These are phyloP conservation scores for Ammodytes dubius DNA, from an alignment of 2,113 vertebrate species.

Conservation along the genomic window DNA sequence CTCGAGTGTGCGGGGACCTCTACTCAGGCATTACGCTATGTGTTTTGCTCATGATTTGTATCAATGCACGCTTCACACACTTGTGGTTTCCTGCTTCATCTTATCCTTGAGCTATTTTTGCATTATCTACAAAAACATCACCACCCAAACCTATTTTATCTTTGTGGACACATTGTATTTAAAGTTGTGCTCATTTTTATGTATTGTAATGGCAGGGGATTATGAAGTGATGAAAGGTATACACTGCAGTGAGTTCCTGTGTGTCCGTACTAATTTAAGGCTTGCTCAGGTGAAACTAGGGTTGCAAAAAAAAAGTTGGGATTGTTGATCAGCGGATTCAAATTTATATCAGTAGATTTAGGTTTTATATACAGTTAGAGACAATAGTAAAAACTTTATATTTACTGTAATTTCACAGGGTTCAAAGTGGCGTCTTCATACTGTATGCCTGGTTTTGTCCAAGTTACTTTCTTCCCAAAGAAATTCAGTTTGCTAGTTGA, in stretches of 20 bases:
- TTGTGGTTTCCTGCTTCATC: constrained; percentile 6
- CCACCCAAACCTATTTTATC: neutral
- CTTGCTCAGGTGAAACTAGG: neutral
- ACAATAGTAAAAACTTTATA: neutral
- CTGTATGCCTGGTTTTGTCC: neutral
- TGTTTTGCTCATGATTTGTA: constrained; percentile 25
- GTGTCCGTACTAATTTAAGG: neutral
- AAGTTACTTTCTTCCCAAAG: neutral
- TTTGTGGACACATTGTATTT: neutral
- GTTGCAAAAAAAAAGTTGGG: neutral
- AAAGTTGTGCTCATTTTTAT: too few species aligned
- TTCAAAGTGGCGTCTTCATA: neutral
- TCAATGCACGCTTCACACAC: constrained; percentile 8
- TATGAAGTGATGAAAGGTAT: too few species aligned
- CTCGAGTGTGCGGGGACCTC: constrained; percentile 21
- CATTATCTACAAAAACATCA: neutral
- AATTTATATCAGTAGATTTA: neutral
- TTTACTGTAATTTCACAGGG: neutral
- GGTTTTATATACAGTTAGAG: neutral
- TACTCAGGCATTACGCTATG: constrained; percentile 23
- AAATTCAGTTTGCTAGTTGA: too few species aligned
- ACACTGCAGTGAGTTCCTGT: neutral
- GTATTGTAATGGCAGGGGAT: neutral
- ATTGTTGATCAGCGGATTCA: neutral
- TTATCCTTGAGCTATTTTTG: constrained; percentile 28